These are phyloP conservation scores for Taxidea taxus DNA, from an alignment of 2,113 vertebrate genomes.

Conservation along the genomic window DNA sequence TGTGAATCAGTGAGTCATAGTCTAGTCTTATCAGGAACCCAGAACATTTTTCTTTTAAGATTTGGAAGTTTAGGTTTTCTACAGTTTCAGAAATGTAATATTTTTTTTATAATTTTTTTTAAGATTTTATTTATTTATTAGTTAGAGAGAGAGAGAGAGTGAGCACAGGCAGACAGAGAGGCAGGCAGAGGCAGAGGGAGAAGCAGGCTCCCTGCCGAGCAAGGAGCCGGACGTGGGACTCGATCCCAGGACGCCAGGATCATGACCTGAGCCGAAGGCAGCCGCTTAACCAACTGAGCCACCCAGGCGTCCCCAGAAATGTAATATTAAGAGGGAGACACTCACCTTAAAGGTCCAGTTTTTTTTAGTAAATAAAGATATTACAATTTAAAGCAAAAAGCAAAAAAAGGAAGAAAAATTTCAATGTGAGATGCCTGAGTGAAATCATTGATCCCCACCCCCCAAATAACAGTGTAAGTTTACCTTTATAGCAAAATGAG, in stretches of 20 bases:
- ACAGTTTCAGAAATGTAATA: neutral
- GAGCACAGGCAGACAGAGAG: too few relatives aligned
- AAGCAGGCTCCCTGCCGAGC: too few relatives aligned
- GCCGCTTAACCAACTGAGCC: too few relatives aligned
- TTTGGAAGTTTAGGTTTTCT: neutral
- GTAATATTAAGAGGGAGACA: neutral
- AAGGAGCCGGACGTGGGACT: too few relatives aligned
- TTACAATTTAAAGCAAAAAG: neutral
- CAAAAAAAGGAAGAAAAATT: neutral
- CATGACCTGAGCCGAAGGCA: too few relatives aligned
- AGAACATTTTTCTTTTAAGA: slow-evolving; percentile 16
- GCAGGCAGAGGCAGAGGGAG: too few relatives aligned
- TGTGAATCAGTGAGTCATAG: slow-evolving; percentile 19
- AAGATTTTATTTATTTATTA: too few relatives aligned
- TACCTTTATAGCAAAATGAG: neutral
- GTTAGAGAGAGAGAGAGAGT: too few relatives aligned
- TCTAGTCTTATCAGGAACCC: neutral
- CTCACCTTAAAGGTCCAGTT: neutral
- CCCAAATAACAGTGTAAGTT: neutral
- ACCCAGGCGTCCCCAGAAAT: too few relatives aligned
- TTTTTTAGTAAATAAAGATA: neutral
- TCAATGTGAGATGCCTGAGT: neutral
- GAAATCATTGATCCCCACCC: neutral
- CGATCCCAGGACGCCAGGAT: too few relatives aligned
- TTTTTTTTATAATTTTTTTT: too few relatives aligned